Evolutionary conservation across 2,888 invertebrate genomes (phyloP), one percentile per base, ranked within the genome.

Genomic region (Acleris sparsana): DNA sequence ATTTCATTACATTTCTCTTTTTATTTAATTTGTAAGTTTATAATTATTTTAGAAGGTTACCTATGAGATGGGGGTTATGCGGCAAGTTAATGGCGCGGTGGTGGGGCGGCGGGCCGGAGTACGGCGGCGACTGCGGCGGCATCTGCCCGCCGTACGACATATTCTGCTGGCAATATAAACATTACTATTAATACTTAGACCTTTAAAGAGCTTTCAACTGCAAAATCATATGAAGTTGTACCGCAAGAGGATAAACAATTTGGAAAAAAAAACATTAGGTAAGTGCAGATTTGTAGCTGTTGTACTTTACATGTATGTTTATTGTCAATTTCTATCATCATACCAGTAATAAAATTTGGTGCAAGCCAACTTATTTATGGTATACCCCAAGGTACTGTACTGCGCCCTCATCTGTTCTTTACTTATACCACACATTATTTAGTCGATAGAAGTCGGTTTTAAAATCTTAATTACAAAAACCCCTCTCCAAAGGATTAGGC

Each of bases 31-130:
- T 1, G 2, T 9, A 0, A 33, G 0, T 33, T 33, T 25, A 25
- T 16, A 18, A 49, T 18, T 20, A 49, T 17, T 17, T 0, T 18
- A 49, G 18, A 25, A 33, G 3, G 70, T 80, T 76, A 93, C 93
- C 93, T 76, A 93, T 93, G 62, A 93, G 88, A 73, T 93, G 93
- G 43, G 93, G 91, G 73, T 92, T 93, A 73, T 93, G 92, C 13
- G 93, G 92, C 60, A 92, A 79, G 75, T 90, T 90, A 72, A 92
- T 88, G 61, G 92, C 91, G 71, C 91, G 88, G 73, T 88, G 89
- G 73, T 93, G 92, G 1, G 90, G 76, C 17, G 93, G 93, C 46
- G 93, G 93, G 0, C 92, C 92, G 13, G 91, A 83, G 78, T 93
- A 93, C 0, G 93, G 93, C 57, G 93, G 92, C 0, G 92, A 91